A percentile compares a stretch with the other conserved stretches of the same genome.
These are phyloP conservation scores for Sceliomorpha sp. DNA, from an alignment of 2,888 invertebrate species.

Conservation along the genomic window DNA sequence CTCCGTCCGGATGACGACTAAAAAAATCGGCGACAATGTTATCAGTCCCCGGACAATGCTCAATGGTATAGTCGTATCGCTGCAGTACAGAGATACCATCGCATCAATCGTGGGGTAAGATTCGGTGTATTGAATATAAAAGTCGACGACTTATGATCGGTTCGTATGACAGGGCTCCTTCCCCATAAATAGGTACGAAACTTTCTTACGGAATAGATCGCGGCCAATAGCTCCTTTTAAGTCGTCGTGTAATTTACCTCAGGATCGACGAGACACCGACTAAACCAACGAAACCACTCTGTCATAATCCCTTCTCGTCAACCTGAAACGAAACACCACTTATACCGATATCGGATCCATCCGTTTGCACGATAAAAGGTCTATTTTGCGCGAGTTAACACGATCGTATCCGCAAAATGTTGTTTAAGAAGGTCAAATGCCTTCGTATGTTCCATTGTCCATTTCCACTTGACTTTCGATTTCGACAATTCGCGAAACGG, in stretches of 20 bases:
- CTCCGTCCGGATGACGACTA: too few species aligned
- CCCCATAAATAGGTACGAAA: constrained; percentile 3
- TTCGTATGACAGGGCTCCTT: constrained; percentile 5
- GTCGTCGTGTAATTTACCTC: too few species aligned
- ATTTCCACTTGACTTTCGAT: background rate
- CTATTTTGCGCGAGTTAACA: background rate
- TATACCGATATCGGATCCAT: constrained; percentile 3
- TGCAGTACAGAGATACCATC: too few species aligned
- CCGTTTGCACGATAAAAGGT: constrained; percentile 1
- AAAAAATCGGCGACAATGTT: too few species aligned
- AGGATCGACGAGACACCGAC: constrained; percentile 1
- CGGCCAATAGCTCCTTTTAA: constrained; percentile 11
- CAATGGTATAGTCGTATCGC: background rate
- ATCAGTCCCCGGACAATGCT: too few species aligned
- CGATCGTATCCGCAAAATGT: constrained; percentile 19
- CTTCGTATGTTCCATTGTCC: constrained; percentile 9
- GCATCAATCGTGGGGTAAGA: background rate
- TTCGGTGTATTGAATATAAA: constrained; percentile 4
- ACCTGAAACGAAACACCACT: constrained; percentile 9
- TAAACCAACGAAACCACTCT: background rate
- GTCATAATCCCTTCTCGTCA: constrained; percentile 11
- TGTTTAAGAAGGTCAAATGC: constrained; percentile 42
- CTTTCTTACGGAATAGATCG: constrained; percentile 13
- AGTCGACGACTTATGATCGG: constrained; percentile 4
- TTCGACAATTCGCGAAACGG: constrained; percentile 26